phyloP scores from a whole-genome alignment of 2,113 vertebrate species.

The Coturnix japonica region DNA sequence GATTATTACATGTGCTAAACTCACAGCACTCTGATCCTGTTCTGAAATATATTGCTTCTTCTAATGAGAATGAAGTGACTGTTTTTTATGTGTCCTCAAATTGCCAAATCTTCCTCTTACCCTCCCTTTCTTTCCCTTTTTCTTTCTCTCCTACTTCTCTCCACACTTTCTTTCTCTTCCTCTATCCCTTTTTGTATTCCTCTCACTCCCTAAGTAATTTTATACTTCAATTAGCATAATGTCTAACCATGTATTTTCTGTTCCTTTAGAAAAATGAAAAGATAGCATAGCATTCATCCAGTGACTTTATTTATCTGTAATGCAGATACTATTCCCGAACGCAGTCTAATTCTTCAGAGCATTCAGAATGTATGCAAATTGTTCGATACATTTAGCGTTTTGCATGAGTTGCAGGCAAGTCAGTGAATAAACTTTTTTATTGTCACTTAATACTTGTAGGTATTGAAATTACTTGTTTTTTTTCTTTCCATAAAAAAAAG shows the following conservation, averaged over 20 bases:
- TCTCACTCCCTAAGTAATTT: background rate
- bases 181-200: background rate
- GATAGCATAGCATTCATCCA: background rate
- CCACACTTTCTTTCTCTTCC: background rate
- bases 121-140: background rate
- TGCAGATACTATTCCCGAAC: background rate
- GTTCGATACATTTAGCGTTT: background rate
- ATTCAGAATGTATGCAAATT: background rate
- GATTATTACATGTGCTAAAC: background rate
- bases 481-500: constrained; percentile 73
- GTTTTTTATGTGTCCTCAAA: background rate
- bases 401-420: background rate
- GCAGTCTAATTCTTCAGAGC: background rate
- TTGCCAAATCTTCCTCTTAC: background rate
- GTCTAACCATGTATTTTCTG: background rate
- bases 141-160: no score
- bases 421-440: background rate
- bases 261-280: background rate
- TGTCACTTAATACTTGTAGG: background rate
- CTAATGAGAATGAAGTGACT: background rate
- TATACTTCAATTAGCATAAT: background rate
- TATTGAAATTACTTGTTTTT: constrained; percentile 2
- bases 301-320: background rate
- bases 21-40: background rate
- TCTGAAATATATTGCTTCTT: background rate